Percentiles rank a stretch among this genome's conserved stretches.
phyloP scores from a whole-genome alignment of 92 coral and sea anemone species.

The Zoanthus solanderi region DNA sequence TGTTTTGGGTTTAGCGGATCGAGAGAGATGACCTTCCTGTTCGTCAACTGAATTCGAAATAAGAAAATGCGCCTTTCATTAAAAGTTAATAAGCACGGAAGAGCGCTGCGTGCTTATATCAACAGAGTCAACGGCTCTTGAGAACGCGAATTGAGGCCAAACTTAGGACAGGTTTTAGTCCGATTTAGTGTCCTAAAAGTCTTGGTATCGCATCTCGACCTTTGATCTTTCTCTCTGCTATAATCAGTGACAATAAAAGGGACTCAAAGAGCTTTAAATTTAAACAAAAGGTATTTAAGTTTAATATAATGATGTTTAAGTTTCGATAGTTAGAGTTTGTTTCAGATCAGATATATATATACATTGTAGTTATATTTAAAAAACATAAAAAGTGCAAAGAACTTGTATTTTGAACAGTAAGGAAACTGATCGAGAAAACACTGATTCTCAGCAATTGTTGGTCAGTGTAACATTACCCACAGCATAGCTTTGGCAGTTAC shows the following conservation, averaged over 20 bases:
- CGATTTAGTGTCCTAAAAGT: background rate
- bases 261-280: too few species aligned
- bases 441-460: too few species aligned
- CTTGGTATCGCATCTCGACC: background rate
- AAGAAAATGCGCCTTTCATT: background rate
- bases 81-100: constrained; percentile 11
- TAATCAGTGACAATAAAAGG: background rate
- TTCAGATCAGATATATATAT: too few species aligned
- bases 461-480: too few species aligned
- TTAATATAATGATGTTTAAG: too few species aligned
- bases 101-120: background rate
- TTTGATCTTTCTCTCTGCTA: background rate
- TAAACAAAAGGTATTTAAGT: too few species aligned
- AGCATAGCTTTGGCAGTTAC: too few species aligned
- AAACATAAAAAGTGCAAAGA: too few species aligned
- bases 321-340: too few species aligned
- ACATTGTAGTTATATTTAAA: too few species aligned
- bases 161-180: background rate
- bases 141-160: constrained; percentile 5
- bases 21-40: background rate
- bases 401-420: too few species aligned
- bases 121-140: background rate
- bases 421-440: too few species aligned
- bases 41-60: background rate
- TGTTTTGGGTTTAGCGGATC: background rate